A percentile compares a stretch with the other conserved stretches of the same genome.
Evolutionary conservation across 2,888 invertebrate species (phyloP).

Genomic region (Chrysolina americana): DNA sequence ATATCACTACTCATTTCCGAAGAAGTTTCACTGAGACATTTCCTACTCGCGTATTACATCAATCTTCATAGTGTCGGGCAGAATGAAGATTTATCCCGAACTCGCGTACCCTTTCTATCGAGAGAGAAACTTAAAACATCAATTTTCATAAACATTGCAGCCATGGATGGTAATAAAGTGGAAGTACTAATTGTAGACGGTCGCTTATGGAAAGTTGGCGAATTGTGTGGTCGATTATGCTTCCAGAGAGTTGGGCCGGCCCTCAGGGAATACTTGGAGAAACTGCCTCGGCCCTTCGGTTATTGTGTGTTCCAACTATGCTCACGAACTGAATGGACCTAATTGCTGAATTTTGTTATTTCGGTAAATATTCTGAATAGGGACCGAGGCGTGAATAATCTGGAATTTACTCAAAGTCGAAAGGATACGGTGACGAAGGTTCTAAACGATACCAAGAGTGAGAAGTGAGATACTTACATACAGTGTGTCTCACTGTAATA

Average conservation of each 20-base stretch:
- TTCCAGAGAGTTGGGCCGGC: constrained; percentile 39
- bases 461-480: too few relatives aligned
- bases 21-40: constrained; percentile 6
- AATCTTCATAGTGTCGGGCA: constrained; percentile 42
- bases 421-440: not conserved
- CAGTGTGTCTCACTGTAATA: too few relatives aligned
- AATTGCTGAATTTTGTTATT: constrained; percentile 30
- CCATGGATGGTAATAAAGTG: constrained; percentile 52
- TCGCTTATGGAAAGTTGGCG: constrained; percentile 55
- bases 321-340: constrained; percentile 20
- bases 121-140: constrained; percentile 58
- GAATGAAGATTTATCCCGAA: constrained; percentile 44
- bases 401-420: not conserved
- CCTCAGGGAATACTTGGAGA: constrained; percentile 41
- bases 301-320: constrained; percentile 30
- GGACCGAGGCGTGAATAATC: constrained; percentile 9
- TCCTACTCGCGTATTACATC: constrained; percentile 24
- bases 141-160: constrained; percentile 56
- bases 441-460: too few relatives aligned
- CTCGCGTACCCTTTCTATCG: constrained; percentile 36
- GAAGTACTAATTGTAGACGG: constrained; percentile 57
- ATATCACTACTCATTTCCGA: not conserved
- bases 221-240: constrained; percentile 54
- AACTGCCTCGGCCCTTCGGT: constrained; percentile 29
- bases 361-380: constrained; percentile 13